phyloP scores from a whole-genome alignment of 1,140 invertebrate species.

The Marisa cornuarietis region DNA sequence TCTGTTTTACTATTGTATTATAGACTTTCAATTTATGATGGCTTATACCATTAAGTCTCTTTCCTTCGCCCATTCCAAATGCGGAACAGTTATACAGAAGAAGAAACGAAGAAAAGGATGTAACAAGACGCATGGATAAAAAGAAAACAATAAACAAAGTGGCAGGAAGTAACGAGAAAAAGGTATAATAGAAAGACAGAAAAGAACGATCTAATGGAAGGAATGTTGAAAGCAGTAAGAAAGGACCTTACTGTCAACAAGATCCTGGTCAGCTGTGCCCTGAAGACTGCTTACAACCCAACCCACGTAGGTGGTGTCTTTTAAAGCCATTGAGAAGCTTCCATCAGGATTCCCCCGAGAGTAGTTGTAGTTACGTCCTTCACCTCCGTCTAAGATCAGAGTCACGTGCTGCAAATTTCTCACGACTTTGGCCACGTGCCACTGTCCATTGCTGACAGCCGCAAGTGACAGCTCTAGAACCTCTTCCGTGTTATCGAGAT shows the following conservation, averaged over 20 bases:
- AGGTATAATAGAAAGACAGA: too few species aligned
- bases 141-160: too few species aligned
- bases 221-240: too few species aligned
- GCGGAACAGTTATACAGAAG: too few species aligned
- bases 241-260: not conserved
- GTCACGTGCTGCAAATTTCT: constrained; percentile 92
- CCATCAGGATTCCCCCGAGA: constrained; percentile 66
- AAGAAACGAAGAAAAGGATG: too few species aligned
- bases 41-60: too few species aligned
- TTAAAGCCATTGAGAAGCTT: not conserved
- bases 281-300: not conserved
- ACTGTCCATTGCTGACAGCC: constrained; percentile 93
- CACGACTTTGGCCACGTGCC: constrained; percentile 84
- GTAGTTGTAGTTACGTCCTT: constrained; percentile 93
- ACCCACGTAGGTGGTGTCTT: not conserved
- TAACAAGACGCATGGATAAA: too few species aligned
- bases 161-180: too few species aligned
- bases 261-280: not conserved
- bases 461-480: constrained; percentile 88
- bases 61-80: too few species aligned
- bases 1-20: too few species aligned
- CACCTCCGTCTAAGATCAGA: constrained; percentile 91
- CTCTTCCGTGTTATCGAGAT: constrained; percentile 87
- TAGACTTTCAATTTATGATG: too few species aligned
- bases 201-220: too few species aligned